These are phyloP conservation scores for Leptopterna dolabrata DNA, from an alignment of 2,888 invertebrate genomes.

Conservation along the genomic window DNA sequence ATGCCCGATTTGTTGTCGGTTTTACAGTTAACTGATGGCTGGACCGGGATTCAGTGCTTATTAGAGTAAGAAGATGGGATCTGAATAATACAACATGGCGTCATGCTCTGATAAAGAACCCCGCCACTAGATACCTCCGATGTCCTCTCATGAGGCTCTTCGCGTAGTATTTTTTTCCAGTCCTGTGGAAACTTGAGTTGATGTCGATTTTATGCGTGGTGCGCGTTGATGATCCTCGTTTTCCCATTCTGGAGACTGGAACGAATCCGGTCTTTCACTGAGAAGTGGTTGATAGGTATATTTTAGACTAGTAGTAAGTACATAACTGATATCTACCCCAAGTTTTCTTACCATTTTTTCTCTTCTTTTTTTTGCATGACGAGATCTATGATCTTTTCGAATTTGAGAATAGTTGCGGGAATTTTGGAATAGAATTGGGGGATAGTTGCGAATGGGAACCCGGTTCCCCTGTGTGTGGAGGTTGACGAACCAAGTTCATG, in stretches of 20 bases:
- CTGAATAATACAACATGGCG: slow-evolving; percentile 40
- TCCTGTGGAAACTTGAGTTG: background rate
- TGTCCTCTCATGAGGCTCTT: background rate
- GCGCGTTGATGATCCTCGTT: background rate
- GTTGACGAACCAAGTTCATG: too few species aligned
- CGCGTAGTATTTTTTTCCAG: background rate
- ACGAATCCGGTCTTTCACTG: background rate
- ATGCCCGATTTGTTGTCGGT: background rate
- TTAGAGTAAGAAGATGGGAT: slow-evolving; percentile 42
- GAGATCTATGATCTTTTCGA: too few species aligned
- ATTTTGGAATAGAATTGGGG: too few species aligned
- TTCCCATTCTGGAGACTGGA: background rate
- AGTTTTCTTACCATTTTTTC: too few species aligned
- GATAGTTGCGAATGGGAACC: too few species aligned
- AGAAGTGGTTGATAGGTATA: background rate
- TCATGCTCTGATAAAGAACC: slow-evolving; percentile 39
- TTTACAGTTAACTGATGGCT: slow-evolving; percentile 15
- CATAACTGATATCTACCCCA: too few species aligned
- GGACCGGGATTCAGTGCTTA: slow-evolving; percentile 8
- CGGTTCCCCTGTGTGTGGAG: too few species aligned
- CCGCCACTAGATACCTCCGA: background rate
- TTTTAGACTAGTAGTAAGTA: too few species aligned
- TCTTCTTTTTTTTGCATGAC: too few species aligned
- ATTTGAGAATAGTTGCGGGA: too few species aligned
- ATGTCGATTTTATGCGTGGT: background rate